Conservation (phyloP, 2,113 vertebrate genomes). For the Nesospiza acunhae region DNA sequence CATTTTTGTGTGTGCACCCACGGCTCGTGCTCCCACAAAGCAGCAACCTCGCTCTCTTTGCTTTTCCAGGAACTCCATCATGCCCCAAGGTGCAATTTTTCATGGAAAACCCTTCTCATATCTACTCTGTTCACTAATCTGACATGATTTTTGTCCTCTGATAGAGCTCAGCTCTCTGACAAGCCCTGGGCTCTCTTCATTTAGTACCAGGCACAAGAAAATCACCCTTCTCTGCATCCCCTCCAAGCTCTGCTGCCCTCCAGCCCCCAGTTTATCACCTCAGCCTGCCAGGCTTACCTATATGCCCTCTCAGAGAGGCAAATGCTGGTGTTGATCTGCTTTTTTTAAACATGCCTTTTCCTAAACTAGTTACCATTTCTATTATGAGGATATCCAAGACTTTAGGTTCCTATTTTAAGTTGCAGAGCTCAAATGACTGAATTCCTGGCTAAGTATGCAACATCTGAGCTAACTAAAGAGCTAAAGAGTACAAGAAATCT, state of each 20-base stretch:
- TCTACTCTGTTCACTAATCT: neutral
- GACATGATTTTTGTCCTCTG: neutral
- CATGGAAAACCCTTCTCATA: neutral
- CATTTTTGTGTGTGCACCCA: neutral
- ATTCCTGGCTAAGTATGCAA: neutral
- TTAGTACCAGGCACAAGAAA: neutral
- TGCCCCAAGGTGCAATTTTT: neutral
- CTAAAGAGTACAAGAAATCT: neutral
- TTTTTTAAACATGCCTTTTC: neutral
- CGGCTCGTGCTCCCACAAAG: accelerated
- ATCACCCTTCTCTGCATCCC: neutral
- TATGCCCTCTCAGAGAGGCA: neutral
- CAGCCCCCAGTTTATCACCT: neutral
- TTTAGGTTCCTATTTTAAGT: neutral
- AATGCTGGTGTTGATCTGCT: neutral
- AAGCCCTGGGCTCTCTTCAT: neutral
- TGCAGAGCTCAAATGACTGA: neutral
- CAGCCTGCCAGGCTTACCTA: neutral
- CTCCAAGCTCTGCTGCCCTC: neutral
- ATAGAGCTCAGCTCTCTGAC: neutral
- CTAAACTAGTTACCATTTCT: neutral
- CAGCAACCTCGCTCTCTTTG: neutral
- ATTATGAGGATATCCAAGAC: neutral
- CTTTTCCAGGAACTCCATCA: neutral
- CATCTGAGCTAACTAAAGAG: neutral